Base-by-base conservation (phyloP, 92 coral and sea anemone species). In the Phenganax subtilis region DNA sequence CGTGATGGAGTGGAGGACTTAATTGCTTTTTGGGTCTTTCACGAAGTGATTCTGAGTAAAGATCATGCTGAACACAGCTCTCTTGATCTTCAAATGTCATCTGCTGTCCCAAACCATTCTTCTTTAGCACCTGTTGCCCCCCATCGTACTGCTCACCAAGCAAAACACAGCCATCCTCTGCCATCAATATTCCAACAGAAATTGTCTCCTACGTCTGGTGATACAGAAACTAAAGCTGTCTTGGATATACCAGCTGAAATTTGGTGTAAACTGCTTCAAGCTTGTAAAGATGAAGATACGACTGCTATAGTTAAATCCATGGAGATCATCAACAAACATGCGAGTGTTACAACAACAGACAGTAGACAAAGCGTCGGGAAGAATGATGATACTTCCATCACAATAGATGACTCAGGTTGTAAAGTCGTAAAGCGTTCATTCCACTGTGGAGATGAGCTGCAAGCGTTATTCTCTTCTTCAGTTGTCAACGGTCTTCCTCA, bases 401-500 rank as follows among this genome's bases (percentile, higher is more conserved):
- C 54, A 11, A 69, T 63, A 47, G 57, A 79, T 12, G 25, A 10
- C 30, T 77, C 65, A 8, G 82, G 82, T 37, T 65, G 51, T 51
- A 44, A 65, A 51, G 67, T 69, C 25, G 72, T 79, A 7, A 90
- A 88, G 6, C 76, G 86, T 74, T 87, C 84, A 25, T 90, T 88
- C 83, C 86, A 87, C 28, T 84, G 74, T 51, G 90, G 93, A 54
- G 90, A 88, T 28, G 76, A 80, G 54, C 66, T 87, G 11, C 68
- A 86, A 17, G 89, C 85, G 30, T 77, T 89, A 15, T 69, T 93
- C 52, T 88, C 91, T 54, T 88, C 91, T 59, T 90, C 88, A 71
- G 80, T 86, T 27, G 84, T 83, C 59, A 86, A 86, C 9, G 94
- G 98, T 20, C 11, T 93, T 37, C 90, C 88, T 51, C 92, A 91